Conservation (phyloP, 2,888 invertebrate genomes). For the Phortica magna region DNA sequence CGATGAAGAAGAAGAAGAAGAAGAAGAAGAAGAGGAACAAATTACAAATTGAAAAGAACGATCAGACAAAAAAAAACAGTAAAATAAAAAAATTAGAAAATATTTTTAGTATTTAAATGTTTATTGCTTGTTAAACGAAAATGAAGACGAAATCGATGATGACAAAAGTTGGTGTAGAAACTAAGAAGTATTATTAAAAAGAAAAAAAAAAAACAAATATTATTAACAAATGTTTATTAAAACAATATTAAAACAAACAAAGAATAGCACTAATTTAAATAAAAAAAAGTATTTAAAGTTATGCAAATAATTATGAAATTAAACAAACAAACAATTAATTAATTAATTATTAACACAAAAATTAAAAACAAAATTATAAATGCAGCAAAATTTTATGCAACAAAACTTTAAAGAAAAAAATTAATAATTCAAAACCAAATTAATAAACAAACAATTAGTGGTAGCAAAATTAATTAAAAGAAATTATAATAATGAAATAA, state of each 20-base stretch:
- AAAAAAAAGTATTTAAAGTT: neutral
- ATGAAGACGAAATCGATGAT: conserved; percentile 15
- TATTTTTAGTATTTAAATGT: conserved; percentile 52
- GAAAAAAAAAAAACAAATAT: conserved; percentile 13
- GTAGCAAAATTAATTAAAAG: conserved; percentile 5
- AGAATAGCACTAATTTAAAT: conserved; percentile 40
- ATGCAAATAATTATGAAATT: neutral
- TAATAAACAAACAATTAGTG: neutral
- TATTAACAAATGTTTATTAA: conserved; percentile 8
- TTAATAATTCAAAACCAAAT: neutral
- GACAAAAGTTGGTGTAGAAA: conserved; percentile 10
- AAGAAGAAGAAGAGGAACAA: too few relatives aligned
- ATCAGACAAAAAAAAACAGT: neutral
- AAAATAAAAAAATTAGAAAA: neutral
- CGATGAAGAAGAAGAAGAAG: too few relatives aligned
- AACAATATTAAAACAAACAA: conserved; percentile 19
- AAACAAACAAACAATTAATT: neutral
- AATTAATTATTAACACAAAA: neutral
- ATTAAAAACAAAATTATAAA: neutral
- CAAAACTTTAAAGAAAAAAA: neutral
- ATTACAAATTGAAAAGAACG: neutral
- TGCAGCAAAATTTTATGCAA: neutral
- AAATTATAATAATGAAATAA: conserved; percentile 27
- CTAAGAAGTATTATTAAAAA: conserved; percentile 18
- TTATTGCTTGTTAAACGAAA: conserved; percentile 59